Conservation (phyloP, 2,113 vertebrate genomes). For the Psittacula cyanocephala region DNA sequence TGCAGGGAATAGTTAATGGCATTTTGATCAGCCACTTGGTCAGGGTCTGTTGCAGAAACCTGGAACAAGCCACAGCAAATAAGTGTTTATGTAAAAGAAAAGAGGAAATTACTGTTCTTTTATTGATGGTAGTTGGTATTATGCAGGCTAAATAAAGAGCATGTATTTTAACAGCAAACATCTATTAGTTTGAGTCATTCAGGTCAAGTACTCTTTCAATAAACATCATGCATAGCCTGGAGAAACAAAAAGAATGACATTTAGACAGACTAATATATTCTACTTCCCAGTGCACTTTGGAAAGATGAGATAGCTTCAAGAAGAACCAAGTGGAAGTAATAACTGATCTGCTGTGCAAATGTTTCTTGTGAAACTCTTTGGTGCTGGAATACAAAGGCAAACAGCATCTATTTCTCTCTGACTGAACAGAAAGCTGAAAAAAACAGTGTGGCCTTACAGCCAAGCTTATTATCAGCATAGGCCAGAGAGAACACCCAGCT, state of each 20-base stretch:
- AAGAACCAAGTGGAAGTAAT: neutral
- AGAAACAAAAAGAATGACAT: neutral
- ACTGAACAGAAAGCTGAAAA: neutral
- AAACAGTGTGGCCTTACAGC: neutral
- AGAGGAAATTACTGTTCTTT: neutral
- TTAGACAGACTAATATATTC: neutral
- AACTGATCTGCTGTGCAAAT: neutral
- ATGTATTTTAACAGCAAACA: neutral
- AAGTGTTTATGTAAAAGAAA: neutral
- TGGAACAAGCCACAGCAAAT: slow-evolving; percentile 48
- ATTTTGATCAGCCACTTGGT: slow-evolving; percentile 83
- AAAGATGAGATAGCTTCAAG: neutral
- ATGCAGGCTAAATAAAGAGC: neutral
- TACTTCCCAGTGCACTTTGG: neutral
- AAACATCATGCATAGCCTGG: neutral
- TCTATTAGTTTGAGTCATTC: neutral
- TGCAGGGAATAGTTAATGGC: slow-evolving; percentile 85
- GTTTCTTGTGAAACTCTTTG: neutral
- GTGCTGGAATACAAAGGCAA: neutral
- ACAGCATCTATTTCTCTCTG: neutral
- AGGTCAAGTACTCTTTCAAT: neutral
- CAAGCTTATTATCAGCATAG: neutral
- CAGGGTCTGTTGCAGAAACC: slow-evolving; percentile 87
- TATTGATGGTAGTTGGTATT: neutral
- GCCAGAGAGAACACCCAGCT: neutral